A percentile compares a stretch with the other conserved stretches of the same genome.
Conservation (phyloP, 2,113 vertebrate species). For the Prinia subflava region DNA sequence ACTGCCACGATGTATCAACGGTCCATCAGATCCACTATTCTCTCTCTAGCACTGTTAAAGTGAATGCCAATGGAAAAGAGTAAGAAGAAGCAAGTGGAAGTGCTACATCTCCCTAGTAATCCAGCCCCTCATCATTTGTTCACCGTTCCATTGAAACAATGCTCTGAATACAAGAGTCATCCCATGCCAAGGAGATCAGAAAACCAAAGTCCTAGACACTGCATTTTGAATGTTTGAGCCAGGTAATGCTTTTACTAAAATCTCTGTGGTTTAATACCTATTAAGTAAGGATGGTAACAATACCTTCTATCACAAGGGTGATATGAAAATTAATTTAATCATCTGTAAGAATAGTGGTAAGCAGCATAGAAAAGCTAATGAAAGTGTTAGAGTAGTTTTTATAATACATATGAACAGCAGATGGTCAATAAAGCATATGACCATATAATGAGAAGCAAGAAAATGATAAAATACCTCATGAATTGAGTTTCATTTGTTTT, state of each 20-base stretch:
- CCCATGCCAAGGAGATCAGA: not conserved
- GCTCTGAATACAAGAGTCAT: not conserved
- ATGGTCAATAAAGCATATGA: not conserved
- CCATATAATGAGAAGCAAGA: not conserved
- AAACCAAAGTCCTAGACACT: rapidly evolving
- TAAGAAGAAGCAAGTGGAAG: not conserved
- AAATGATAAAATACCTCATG: not conserved
- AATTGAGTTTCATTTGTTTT: not conserved
- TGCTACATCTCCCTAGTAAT: not conserved
- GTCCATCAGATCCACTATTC: not conserved
- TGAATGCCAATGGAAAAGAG: not conserved
- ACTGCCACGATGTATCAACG: not conserved
- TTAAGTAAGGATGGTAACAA: not conserved
- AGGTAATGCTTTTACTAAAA: not conserved
- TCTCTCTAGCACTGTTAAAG: not conserved
- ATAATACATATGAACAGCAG: not conserved
- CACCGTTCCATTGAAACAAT: not conserved
- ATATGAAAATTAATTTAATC: not conserved
- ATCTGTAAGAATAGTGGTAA: not conserved
- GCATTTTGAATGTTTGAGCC: not conserved
- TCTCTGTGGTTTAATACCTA: not conserved
- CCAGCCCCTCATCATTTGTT: not conserved
- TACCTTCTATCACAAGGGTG: not conserved
- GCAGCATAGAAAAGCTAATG: not conserved
- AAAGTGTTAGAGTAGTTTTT: not conserved